phyloP scores from a whole-genome alignment of 2,888 invertebrate species.

The Hypselothyrea guttata region DNA sequence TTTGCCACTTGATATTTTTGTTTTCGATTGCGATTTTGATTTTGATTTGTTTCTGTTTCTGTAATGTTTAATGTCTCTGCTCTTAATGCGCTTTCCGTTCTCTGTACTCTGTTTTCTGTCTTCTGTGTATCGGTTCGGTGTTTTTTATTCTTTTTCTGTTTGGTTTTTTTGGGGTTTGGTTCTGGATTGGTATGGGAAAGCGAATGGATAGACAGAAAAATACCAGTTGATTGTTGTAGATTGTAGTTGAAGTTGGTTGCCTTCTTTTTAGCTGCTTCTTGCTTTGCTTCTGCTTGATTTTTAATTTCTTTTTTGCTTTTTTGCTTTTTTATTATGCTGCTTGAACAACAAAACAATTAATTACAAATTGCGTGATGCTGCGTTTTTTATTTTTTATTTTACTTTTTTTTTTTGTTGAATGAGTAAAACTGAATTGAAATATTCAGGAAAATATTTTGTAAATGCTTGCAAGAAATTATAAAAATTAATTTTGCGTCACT shows the following conservation, averaged over 20 bases:
- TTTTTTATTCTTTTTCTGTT: constrained; percentile 37
- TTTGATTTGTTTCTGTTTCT: too few relatives aligned
- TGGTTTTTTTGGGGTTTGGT: constrained; percentile 11
- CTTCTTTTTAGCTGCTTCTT: constrained; percentile 9
- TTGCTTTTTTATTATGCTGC: constrained; percentile 9
- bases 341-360: constrained; percentile 4
- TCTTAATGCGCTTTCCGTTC: constrained; percentile 35
- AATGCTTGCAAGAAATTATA: not conserved
- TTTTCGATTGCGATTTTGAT: constrained; percentile 26
- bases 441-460: not conserved
- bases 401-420: not conserved
- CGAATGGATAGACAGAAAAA: constrained; percentile 52
- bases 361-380: constrained; percentile 39
- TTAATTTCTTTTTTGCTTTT: constrained; percentile 27
- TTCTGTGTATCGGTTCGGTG: constrained; percentile 10
- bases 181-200: constrained; percentile 44
- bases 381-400: constrained; percentile 4
- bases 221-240: constrained; percentile 55
- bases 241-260: constrained; percentile 32
- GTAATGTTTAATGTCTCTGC: constrained; percentile 26
- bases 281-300: constrained; percentile 9
- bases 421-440: constrained; percentile 2
- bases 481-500: constrained; percentile 4
- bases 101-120: constrained; percentile 11
- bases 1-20: constrained; percentile 57